Conservation (phyloP, 2,888 invertebrate genomes). For the Blera fallax region DNA sequence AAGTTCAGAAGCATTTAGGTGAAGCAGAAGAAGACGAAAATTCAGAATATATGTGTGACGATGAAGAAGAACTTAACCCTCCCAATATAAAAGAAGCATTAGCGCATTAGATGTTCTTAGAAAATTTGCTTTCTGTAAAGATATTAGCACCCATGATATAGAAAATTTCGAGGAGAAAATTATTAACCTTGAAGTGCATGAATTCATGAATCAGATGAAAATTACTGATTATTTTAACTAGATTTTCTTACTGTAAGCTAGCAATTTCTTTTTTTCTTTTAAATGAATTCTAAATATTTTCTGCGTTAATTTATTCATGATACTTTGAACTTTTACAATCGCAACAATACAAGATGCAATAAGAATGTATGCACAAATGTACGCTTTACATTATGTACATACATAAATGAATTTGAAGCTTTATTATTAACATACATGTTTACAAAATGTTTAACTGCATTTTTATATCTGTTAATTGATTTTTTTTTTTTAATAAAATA, state of each 20-base stretch:
- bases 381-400: background rate
- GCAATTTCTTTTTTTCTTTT: background rate
- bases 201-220: constrained; percentile 9
- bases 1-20: background rate
- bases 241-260: background rate
- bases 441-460: too few relatives aligned
- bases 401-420: background rate
- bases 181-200: background rate
- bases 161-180: constrained; percentile 6
- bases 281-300: background rate
- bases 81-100: background rate
- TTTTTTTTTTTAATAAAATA: background rate
- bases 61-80: background rate
- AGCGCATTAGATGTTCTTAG: background rate
- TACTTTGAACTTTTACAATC: background rate
- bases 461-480: background rate
- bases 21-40: background rate
- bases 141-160: constrained; percentile 1
- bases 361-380: background rate
- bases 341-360: background rate
- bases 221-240: constrained; percentile 16
- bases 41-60: too few relatives aligned
- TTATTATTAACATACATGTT: background rate
- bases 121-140: background rate
- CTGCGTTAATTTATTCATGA: background rate